Base-by-base conservation (phyloP, 53 echinoderm and acorn worm genomes). In the Apostichopus leukothele region DNA sequence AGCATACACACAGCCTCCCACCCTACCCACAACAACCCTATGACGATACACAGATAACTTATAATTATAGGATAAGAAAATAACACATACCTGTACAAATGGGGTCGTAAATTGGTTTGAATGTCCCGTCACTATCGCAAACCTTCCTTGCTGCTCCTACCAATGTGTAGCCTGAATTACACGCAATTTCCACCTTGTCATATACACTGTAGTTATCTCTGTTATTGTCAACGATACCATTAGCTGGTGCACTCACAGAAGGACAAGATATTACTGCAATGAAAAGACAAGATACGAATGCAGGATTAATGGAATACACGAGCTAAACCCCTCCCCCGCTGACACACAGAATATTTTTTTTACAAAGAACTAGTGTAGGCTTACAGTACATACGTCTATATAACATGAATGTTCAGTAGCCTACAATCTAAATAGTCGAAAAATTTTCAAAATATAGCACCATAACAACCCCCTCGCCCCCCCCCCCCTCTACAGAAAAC, bases 51-150 rank as follows among this genome's bases (percentile, higher is more conserved):
- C 39, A 39, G 3, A 39, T 39, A 3, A 0, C 3, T 39, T 39
- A 39, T 39, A 39, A 39, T 39, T 39, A 39, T 0, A 39, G 0
- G 39, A 39, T 39, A 39, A 39, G 39, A 39, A 39, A 39, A 0
- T 39, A 39, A 39, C 39, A 39, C 39, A 39, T 25, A 85, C 85
- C 85, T 9, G 66, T 60, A 85, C 85, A 85, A 39, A 60, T 67
- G 50, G 85, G 85, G 27, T 85, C 60, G 51, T 63, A 63, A 10
- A 50, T 9, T 21, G 85, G 85, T 23, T 85, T 85, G 27, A 85
- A 85, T 20, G 3, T 5, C 5, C 68, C 51, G 39, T 85, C 67
- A 13, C 9, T 85, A 51, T 85, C 85, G 27, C 85, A 85, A 5
- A 85, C 85, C 18, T 63, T 67, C 67, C 85, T 68, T 8, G 61